Evolutionary conservation across 2,113 vertebrate genomes (phyloP).

Genomic region (Calyptommatus sinebrachiatus): DNA sequence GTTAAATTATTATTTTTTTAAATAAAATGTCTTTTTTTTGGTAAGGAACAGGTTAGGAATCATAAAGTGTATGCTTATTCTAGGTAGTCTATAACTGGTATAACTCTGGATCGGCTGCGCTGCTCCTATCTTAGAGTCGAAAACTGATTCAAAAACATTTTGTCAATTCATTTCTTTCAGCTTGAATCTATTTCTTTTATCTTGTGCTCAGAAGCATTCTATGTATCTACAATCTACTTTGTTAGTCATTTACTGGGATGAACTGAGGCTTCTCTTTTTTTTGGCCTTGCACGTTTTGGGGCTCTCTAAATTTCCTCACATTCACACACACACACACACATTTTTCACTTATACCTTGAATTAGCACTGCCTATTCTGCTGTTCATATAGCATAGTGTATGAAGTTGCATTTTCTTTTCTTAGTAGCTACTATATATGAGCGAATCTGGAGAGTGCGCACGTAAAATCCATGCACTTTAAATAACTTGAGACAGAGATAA

Average conservation of each 20-base stretch:
- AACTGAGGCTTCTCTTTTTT: not conserved
- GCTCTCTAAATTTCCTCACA: too few species aligned
- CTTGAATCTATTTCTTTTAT: not conserved
- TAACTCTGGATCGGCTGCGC: not conserved
- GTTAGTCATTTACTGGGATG: not conserved
- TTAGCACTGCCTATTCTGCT: too few species aligned
- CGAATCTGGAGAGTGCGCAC: not conserved
- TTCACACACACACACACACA: too few species aligned
- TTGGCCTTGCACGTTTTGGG: too few species aligned
- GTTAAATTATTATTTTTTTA: too few species aligned
- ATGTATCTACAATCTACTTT: not conserved
- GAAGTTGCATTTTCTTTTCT: not conserved
- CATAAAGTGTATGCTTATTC: not conserved
- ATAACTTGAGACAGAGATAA: not conserved
- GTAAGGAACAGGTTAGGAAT: too few species aligned
- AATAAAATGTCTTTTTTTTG: too few species aligned
- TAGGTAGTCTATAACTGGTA: not conserved
- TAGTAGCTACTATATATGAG: not conserved
- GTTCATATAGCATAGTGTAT: too few species aligned
- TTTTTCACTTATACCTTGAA: not conserved
- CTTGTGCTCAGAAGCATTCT: not conserved
- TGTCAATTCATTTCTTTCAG: not conserved
- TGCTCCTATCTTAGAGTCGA: not conserved
- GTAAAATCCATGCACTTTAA: not conserved
- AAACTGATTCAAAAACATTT: not conserved